Base-by-base conservation (phyloP, 1,140 invertebrate species). In the Manduca sexta region DNA sequence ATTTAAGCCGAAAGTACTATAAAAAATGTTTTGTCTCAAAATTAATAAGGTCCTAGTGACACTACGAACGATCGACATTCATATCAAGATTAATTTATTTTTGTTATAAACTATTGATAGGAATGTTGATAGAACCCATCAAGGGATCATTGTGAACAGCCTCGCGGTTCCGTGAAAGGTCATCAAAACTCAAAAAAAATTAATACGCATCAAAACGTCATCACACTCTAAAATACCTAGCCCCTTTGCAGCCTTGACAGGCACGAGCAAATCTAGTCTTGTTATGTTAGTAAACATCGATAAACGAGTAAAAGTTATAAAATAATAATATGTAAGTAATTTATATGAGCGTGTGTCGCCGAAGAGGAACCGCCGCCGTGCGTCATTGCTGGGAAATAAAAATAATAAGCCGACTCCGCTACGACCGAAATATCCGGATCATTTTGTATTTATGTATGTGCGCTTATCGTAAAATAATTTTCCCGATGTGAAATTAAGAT, bases 241-340 rank as follows among this genome's bases (percentile, higher is more conserved):
- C 78, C 77, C 80, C 76, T 62, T 66, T 64, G 57, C 74, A 74
- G 64, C 66, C 65, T 69, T 56, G 66, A 68, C 60, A 74, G 72
- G 66, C 70, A 68, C 76, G 76, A 83, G 71, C 78, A 78, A 14
- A 51, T 67, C 64, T 78, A 72, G 60, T 69, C 57, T 66, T 78
- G 78, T 78, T 82, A 76, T 64, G 76, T 82, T 84, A 84, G 80
- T 84, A 81, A 71, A 81, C 78, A 84, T 80, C 75, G 77, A 81
- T 67, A 65, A 65, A 74, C 64, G n/a, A n/a, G n/a, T n/a, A n/a
- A n/a, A n/a, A 40, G 64, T 69, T 80, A 71, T 66, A 58, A 21
- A 42, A 16, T 38, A 62, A n/a, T n/a, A 63, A 59, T 65, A 69
- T 65, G 65, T 67, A 64, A 66, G 66, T 67, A 66, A 61, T 44